Conservation (phyloP, 2,888 invertebrate genomes). For the Orthosia gothica region DNA sequence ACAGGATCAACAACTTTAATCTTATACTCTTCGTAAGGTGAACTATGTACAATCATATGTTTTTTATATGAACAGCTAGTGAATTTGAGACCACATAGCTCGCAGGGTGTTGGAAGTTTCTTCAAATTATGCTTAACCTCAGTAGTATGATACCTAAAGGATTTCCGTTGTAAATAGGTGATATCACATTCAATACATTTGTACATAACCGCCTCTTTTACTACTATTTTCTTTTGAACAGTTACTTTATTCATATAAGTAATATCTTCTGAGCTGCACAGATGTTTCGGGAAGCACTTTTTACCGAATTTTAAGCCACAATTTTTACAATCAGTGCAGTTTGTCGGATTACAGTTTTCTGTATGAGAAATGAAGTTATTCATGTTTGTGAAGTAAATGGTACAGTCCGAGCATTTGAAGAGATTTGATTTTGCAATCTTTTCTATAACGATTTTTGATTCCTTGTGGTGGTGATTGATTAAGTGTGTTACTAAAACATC, state of each 20-base stretch:
- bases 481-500: constrained; percentile 72
- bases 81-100: constrained; percentile 41
- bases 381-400: constrained; percentile 6
- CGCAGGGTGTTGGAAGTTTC: background rate
- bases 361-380: background rate
- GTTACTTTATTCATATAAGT: constrained; percentile 22
- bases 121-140: constrained; percentile 10
- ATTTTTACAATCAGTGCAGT: background rate
- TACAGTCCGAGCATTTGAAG: constrained; percentile 29
- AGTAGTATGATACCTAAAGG: constrained; percentile 22
- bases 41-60: constrained; percentile 31
- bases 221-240: background rate
- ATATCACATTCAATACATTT: constrained; percentile 44
- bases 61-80: constrained; percentile 13
- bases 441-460: constrained; percentile 45
- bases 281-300: background rate
- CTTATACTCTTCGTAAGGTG: background rate
- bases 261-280: background rate
- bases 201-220: background rate
- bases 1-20: constrained; percentile 49
- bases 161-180: constrained; percentile 11
- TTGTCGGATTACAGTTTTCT: background rate
- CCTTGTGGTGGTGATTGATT: constrained; percentile 73
- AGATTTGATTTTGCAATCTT: background rate
- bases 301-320: constrained; percentile 28